A percentile compares a stretch with the other conserved stretches of the same genome.
These are phyloP conservation scores for Pelagia noctiluca DNA, from an alignment of 30 jellyfish, hydroid and myxozoan species.

Conservation along the genomic window DNA sequence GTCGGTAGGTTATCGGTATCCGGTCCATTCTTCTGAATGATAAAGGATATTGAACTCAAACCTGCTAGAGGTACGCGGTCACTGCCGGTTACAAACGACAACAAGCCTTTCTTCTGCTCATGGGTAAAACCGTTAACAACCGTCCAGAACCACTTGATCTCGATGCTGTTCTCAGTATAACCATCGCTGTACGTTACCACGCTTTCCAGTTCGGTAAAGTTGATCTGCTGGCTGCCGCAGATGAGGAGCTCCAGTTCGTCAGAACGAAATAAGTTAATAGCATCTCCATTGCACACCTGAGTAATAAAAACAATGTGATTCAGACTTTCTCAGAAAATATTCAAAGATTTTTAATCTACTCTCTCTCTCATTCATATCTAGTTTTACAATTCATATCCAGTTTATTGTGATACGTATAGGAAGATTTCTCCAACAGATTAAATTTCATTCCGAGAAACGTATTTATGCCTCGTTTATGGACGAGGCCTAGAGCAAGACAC, in stretches of 20 bases:
- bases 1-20: constrained; percentile 94
- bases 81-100: constrained; percentile 96
- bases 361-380: no score
- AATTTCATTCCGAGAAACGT: no score
- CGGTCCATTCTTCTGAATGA: constrained; percentile 90
- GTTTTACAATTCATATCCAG: no score
- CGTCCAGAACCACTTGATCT: constrained; percentile 85
- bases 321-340: no score
- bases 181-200: constrained; percentile 89
- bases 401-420: no score
- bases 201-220: constrained; percentile 81
- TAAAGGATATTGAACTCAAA: constrained; percentile 75
- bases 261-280: constrained; percentile 78
- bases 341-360: no score
- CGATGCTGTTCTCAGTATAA: constrained; percentile 59
- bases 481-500: background rate
- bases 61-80: constrained; percentile 96
- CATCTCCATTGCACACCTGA: constrained; percentile 94
- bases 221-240: constrained; percentile 94
- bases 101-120: constrained; percentile 78
- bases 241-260: constrained; percentile 92
- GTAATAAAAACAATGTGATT: background rate
- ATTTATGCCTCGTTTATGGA: no score
- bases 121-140: constrained; percentile 69
- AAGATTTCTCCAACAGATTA: no score